phyloP scores from a whole-genome alignment of 2,797 vertebrate genomes.

The Myotis myotis region DNA sequence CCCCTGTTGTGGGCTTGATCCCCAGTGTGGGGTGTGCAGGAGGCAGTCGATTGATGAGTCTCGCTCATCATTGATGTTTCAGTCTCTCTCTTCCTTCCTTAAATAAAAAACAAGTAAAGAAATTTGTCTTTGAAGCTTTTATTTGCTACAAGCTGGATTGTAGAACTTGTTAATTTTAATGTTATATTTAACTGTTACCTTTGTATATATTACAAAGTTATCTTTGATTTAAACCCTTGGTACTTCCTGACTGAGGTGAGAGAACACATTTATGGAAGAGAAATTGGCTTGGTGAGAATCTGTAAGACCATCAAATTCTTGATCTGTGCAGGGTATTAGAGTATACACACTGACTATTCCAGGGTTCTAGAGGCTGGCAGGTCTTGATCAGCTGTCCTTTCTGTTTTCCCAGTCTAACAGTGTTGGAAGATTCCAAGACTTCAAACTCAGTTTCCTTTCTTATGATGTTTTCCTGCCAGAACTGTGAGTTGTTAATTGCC shows the following conservation, averaged over 20 bases:
- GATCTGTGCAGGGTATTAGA: constrained; percentile 76
- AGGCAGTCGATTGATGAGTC: no score
- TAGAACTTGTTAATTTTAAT: constrained; percentile 70
- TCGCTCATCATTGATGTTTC: no score
- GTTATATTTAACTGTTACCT: constrained; percentile 64
- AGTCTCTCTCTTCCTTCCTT: no score
- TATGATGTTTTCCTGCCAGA: background rate
- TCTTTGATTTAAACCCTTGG: constrained; percentile 40
- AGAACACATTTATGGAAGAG: constrained; percentile 32
- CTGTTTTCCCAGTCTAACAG: constrained; percentile 74
- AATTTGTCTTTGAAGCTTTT: constrained; percentile 78
- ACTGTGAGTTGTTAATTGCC: background rate
- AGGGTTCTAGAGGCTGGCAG: constrained; percentile 80
- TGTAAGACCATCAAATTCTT: background rate
- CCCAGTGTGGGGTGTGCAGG: no score
- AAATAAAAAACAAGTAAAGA: constrained; percentile 20
- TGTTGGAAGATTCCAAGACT: constrained; percentile 78
- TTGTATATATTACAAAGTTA: constrained; percentile 64
- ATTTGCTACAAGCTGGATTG: constrained; percentile 69
- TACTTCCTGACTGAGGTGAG: constrained; percentile 9
- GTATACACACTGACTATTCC: constrained; percentile 73
- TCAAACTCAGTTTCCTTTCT: constrained; percentile 59
- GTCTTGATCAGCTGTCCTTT: constrained; percentile 73
- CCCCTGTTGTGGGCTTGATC: no score
- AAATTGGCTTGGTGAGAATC: background rate